phyloP scores from a whole-genome alignment of 2,113 vertebrate genomes.

The Barnardius zonarius region DNA sequence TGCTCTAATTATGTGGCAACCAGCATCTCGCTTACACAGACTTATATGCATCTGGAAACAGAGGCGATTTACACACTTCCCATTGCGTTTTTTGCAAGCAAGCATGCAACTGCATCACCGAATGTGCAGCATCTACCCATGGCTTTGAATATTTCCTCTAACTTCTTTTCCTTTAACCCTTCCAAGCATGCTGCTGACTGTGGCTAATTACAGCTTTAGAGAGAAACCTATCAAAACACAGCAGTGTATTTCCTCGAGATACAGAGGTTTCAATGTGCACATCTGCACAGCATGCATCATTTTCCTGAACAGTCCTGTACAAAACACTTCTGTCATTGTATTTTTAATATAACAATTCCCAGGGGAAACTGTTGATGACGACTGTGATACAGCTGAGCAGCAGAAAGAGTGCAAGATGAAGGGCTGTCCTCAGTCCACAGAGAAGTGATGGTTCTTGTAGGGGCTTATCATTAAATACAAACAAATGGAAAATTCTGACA shows the following conservation, averaged over 20 bases:
- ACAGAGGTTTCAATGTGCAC: neutral
- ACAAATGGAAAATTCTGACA: neutral
- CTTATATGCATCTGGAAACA: neutral
- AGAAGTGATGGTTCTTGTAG: neutral
- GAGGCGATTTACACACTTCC: constrained; percentile 31
- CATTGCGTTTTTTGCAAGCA: neutral
- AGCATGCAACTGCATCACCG: neutral
- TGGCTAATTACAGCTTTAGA: neutral
- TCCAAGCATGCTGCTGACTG: neutral
- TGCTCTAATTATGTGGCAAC: constrained; percentile 15
- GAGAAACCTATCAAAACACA: neutral
- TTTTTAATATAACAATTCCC: constrained; percentile 44
- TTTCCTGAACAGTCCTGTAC: neutral
- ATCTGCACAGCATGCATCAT: constrained; percentile 4
- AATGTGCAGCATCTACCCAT: neutral
- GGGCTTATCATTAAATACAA: constrained; percentile 4
- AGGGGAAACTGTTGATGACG: neutral
- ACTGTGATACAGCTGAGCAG: constrained; percentile 1
- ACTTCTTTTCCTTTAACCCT: constrained; percentile 25
- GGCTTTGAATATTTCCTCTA: neutral
- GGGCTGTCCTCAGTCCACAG: neutral
- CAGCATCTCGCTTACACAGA: neutral
- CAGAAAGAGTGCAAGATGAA: neutral
- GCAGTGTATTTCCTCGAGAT: neutral
- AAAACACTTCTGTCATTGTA: constrained; percentile 42